Conservation (phyloP, 1,140 invertebrate genomes). For the Mesaphorura yosii region DNA sequence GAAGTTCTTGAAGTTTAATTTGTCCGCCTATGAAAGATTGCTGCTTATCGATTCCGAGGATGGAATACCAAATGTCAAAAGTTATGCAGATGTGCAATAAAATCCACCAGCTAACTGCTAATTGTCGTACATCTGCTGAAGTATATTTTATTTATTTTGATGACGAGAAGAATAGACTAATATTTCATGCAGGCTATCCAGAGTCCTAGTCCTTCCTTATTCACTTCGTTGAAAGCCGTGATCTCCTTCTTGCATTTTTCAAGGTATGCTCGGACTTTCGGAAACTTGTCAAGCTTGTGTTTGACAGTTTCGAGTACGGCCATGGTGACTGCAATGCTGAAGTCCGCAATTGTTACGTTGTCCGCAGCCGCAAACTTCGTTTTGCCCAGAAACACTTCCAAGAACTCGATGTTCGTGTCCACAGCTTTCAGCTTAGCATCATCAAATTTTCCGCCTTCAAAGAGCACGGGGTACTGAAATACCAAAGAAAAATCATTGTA, state of each 20-base stretch:
- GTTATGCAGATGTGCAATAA: too few relatives aligned
- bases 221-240: slow-evolving; percentile 59
- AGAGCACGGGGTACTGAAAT: slow-evolving; percentile 45
- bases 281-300: slow-evolving; percentile 51
- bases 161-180: too few relatives aligned
- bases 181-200: slow-evolving; percentile 38
- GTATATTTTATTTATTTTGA: too few relatives aligned
- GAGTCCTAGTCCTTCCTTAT: slow-evolving; percentile 39
- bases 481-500: too few relatives aligned
- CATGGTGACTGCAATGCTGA: slow-evolving; percentile 29
- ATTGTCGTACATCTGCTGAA: too few relatives aligned
- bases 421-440: slow-evolving; percentile 31
- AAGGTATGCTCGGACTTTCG: slow-evolving; percentile 53
- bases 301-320: slow-evolving; percentile 44
- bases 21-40: too few relatives aligned
- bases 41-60: too few relatives aligned
- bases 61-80: too few relatives aligned
- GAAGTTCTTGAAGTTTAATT: too few relatives aligned
- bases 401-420: slow-evolving; percentile 31
- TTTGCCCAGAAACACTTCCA: slow-evolving; percentile 32
- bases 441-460: slow-evolving; percentile 21
- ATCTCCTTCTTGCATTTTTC: slow-evolving; percentile 51
- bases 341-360: slow-evolving; percentile 53
- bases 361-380: slow-evolving; percentile 33
- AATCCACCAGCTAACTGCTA: too few relatives aligned